Percentiles rank a stretch among this genome's conserved stretches.
Conservation (phyloP, 2,797 vertebrate genomes). For the Brachymystax lenok region DNA sequence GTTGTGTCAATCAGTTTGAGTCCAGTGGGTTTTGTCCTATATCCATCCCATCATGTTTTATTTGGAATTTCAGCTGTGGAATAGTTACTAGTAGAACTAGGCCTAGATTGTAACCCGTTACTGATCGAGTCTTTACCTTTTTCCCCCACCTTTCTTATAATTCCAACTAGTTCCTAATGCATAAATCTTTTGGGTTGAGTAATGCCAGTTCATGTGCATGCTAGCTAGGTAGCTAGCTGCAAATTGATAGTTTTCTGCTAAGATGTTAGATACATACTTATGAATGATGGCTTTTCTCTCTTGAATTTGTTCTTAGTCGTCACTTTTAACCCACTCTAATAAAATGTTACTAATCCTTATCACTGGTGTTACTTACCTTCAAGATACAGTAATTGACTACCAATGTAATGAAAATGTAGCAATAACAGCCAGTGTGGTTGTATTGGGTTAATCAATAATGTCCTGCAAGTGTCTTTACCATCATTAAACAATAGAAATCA, state of each 20-base stretch:
- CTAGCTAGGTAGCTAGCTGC: not conserved
- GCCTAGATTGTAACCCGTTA: not conserved
- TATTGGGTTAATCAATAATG: slow-evolving; percentile 33
- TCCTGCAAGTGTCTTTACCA: slow-evolving; percentile 42
- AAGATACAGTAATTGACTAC: slow-evolving; percentile 7
- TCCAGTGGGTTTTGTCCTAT: not conserved
- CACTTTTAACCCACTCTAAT: not conserved
- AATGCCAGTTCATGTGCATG: not conserved
- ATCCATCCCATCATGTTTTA: not conserved
- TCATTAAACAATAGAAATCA: slow-evolving; percentile 64
- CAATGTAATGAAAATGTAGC: slow-evolving; percentile 9
- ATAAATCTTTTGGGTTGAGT: not conserved
- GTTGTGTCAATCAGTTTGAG: not conserved
- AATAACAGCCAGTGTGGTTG: slow-evolving; percentile 22
- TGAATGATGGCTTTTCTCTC: not conserved
- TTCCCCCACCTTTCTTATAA: not conserved
- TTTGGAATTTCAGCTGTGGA: not conserved
- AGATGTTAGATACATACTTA: not conserved
- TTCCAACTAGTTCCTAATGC: not conserved
- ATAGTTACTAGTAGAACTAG: not conserved
- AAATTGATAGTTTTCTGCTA: not conserved
- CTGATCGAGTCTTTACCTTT: no score
- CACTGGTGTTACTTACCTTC: not conserved
- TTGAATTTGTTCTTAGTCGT: not conserved
- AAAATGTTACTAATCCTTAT: not conserved